Evolutionary conservation across 2,888 invertebrate genomes (phyloP).

Genomic region (Meteorus cinctellus): DNA sequence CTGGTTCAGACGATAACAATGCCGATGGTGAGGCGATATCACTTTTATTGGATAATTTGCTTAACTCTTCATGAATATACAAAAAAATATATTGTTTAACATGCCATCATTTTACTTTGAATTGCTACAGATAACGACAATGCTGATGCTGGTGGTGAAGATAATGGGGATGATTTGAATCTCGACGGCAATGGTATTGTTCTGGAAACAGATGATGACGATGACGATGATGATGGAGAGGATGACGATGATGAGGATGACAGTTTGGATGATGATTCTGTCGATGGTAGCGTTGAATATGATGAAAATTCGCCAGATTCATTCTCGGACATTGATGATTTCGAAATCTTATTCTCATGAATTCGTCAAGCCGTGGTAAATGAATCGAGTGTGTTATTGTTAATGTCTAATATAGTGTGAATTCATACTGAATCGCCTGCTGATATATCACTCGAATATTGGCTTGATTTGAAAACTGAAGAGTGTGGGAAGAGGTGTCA

Average conservation of each 20-base stretch:
- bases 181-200: slow-evolving; percentile 54
- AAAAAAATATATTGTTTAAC: not conserved
- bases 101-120: slow-evolving; percentile 19
- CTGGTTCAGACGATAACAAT: slow-evolving; percentile 73
- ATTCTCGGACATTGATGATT: slow-evolving; percentile 64
- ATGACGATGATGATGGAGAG: slow-evolving; percentile 57
- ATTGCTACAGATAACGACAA: slow-evolving; percentile 55
- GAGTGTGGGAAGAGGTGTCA: slow-evolving; percentile 23
- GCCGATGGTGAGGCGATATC: slow-evolving; percentile 65
- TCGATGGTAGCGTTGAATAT: slow-evolving; percentile 62
- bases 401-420: not conserved
- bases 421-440: not conserved
- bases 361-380: slow-evolving; percentile 24
- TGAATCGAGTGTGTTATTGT: not conserved
- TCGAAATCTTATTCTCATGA: slow-evolving; percentile 64
- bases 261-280: slow-evolving; percentile 65
- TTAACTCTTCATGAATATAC: not conserved
- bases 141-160: slow-evolving; percentile 58
- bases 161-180: slow-evolving; percentile 56
- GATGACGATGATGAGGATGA: slow-evolving; percentile 60
- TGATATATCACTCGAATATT: not conserved
- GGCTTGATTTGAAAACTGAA: slow-evolving; percentile 14
- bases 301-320: slow-evolving; percentile 60
- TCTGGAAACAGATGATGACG: slow-evolving; percentile 57
- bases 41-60: slow-evolving; percentile 1